phyloP scores from a whole-genome alignment of 1,140 invertebrate genomes.

The Zaprionus gabonicus region DNA sequence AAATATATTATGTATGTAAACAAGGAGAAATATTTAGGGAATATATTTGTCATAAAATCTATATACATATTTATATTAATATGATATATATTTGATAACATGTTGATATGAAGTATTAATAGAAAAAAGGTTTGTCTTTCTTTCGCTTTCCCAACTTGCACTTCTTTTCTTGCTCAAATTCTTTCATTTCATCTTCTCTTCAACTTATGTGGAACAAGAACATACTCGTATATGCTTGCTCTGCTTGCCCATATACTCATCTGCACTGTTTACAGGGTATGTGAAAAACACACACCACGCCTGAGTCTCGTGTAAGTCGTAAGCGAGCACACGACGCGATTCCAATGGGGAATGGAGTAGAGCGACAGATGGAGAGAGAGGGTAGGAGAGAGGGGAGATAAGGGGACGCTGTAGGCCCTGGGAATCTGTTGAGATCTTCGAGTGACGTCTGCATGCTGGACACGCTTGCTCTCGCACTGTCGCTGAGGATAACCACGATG shows the following conservation, averaged over 20 bases:
- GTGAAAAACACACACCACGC: slow-evolving; percentile 37
- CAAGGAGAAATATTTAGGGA: no score
- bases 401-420: not conserved
- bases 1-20: no score
- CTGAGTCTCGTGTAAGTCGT: slow-evolving; percentile 37
- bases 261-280: not conserved
- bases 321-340: slow-evolving; percentile 26
- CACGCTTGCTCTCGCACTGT: not conserved
- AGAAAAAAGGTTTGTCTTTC: no score
- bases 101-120: no score
- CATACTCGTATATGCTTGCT: not conserved
- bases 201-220: no score
- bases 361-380: not conserved
- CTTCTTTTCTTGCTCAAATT: no score
- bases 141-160: no score
- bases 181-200: no score
- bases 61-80: not conserved
- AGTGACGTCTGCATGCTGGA: not conserved
- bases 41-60: not conserved
- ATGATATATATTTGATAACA: not conserved
- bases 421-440: not conserved
- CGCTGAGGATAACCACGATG: slow-evolving; percentile 15
- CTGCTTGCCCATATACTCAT: not conserved
- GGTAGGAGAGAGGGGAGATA: not conserved
- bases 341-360: slow-evolving; percentile 9